Conservation (phyloP, 2,113 vertebrate genomes). For the Phoenicopterus ruber region DNA sequence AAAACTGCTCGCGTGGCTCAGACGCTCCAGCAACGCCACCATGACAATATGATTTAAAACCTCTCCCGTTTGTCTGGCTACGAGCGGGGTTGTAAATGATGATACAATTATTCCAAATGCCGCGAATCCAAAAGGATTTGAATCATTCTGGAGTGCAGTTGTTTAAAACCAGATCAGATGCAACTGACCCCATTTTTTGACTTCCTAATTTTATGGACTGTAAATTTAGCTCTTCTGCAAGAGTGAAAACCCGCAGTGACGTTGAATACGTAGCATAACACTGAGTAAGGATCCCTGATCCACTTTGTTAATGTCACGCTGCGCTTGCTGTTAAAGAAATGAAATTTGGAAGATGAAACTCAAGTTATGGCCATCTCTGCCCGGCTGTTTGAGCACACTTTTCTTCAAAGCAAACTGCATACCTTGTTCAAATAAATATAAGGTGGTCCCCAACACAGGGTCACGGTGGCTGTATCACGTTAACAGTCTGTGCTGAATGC, state of each 20-base stretch:
- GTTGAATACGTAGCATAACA: neutral
- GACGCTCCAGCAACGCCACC: neutral
- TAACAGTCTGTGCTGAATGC: neutral
- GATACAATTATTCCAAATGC: neutral
- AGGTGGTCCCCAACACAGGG: neutral
- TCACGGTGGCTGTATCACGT: neutral
- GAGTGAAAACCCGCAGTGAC: neutral
- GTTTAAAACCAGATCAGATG: neutral
- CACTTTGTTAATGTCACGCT: neutral
- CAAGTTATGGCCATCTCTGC: neutral
- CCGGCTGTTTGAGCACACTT: neutral
- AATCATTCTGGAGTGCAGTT: neutral
- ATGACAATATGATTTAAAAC: neutral
- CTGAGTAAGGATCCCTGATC: neutral
- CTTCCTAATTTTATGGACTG: constrained; percentile 16
- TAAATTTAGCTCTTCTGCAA: neutral
- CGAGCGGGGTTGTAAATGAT: neutral
- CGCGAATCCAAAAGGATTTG: neutral
- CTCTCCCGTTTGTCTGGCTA: neutral
- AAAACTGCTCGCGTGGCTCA: neutral
- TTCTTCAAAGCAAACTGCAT: neutral
- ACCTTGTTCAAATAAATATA: neutral
- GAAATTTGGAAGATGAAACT: neutral
- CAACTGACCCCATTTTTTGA: neutral
- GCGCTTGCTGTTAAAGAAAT: neutral